Percentiles rank a stretch among this genome's conserved stretches.
These are phyloP conservation scores for Hemithea aestivaria DNA, from an alignment of 2,888 invertebrate species.

Conservation along the genomic window DNA sequence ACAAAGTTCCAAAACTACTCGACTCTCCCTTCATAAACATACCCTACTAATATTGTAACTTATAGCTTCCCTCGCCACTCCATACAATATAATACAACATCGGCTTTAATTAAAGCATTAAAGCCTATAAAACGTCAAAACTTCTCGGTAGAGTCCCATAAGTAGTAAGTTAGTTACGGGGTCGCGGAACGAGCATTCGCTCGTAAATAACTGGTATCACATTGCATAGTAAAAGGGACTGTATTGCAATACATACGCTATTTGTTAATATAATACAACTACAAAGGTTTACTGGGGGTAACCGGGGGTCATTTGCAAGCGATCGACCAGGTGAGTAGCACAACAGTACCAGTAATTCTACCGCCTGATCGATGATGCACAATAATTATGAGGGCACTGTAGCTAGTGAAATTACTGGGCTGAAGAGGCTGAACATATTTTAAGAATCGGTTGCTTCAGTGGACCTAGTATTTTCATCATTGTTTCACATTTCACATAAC, in stretches of 20 bases:
- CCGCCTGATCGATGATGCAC: too few species aligned
- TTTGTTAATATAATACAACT: too few species aligned
- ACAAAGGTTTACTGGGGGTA: too few species aligned
- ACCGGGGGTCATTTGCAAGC: too few species aligned
- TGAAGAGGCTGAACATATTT: too few species aligned
- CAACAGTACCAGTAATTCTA: too few species aligned
- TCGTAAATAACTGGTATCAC: neutral
- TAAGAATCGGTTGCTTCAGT: too few species aligned
- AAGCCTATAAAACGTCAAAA: constrained; percentile 37
- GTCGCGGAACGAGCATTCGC: constrained; percentile 18
- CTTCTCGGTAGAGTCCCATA: constrained; percentile 25
- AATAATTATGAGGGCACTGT: too few species aligned
- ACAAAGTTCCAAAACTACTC: constrained; percentile 1
- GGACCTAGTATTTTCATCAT: too few species aligned
- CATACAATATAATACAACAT: constrained; percentile 20
- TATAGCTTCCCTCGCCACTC: constrained; percentile 12
- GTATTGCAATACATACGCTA: constrained; percentile 10
- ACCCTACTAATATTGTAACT: constrained; percentile 11
- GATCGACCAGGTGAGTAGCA: too few species aligned
- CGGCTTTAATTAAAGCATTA: constrained; percentile 41
- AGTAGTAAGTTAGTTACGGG: constrained; percentile 33
- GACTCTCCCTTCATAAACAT: constrained; percentile 13
- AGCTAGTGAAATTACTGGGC: too few species aligned
- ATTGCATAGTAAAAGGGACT: neutral
- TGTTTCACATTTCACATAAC: too few species aligned